Evolutionary conservation across 2,888 invertebrate species (phyloP), one percentile per base, ranked within the genome.

Genomic region (Eugnorisma glareosa): DNA sequence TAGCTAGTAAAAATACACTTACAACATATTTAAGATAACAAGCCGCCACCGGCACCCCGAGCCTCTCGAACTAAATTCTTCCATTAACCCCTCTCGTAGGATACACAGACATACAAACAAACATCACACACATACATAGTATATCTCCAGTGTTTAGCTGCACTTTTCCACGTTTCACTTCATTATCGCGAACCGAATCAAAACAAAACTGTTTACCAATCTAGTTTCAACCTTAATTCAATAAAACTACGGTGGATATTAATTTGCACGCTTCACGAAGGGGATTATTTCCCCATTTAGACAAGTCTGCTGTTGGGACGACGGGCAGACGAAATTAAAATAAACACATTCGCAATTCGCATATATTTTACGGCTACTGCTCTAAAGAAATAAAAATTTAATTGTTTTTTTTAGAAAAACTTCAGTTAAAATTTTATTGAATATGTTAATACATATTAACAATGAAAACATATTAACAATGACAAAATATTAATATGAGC

Each of bases 321-420:
- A n/a, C n/a, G n/a, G n/a, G n/a, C 88, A 90, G 90, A 93, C 92
- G 88, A 91, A 92, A 94, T 94, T 94, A 93, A 93, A 91, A 94
- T 93, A 91, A 88, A 85, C 89, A 86, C 89, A 89, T 90, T 91
- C 88, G 88, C 89, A 89, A 89, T 90, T 91, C 88, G 88, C 89
- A 89, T 91, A 86, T 61, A 75, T 81, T 83, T 78, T 59, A 70
- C 35, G 74, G 64, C 13, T n/a, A n/a, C n/a, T n/a, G n/a, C n/a
- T n/a, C n/a, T n/a, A n/a, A n/a, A n/a, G n/a, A 35, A 35, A 2
- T 35, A 35, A 35, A 35, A 35, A 35, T 35, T 35, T 4, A 35
- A 35, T 35, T 4, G 35, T 4, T 35, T 35, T 35, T 35, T 35
- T 35, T 2, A 35, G 35, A 35, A 4, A 35, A 35, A 35, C n/a